Conservation (phyloP, 2,888 invertebrate genomes). For the Cryptocephalus primarius region DNA sequence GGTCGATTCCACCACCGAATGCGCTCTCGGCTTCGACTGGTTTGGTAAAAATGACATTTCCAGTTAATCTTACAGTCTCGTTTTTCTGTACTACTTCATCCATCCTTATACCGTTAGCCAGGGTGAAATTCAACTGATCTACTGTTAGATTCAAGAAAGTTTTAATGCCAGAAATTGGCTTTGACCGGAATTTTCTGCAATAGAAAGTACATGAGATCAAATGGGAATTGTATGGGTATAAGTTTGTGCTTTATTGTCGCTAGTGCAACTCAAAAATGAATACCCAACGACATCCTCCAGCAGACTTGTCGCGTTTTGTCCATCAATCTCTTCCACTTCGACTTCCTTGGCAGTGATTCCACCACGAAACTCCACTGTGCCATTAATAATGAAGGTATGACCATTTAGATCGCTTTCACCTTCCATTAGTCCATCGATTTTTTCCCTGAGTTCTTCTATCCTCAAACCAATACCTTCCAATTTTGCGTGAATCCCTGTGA, state of each 20-base stretch:
- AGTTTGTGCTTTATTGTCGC: too few species aligned
- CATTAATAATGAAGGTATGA: slow-evolving; percentile 26
- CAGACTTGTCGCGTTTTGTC: slow-evolving; percentile 22
- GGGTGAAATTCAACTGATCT: slow-evolving; percentile 22
- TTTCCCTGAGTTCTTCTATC: slow-evolving; percentile 12
- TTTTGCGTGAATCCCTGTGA: too few species aligned
- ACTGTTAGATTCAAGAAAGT: slow-evolving; percentile 24
- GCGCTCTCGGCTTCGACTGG: slow-evolving; percentile 12
- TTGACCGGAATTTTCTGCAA: too few species aligned
- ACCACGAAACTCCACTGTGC: slow-evolving; percentile 6
- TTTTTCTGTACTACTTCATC: slow-evolving; percentile 19
- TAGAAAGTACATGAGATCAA: too few species aligned
- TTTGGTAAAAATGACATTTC: slow-evolving; percentile 23
- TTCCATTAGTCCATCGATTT: slow-evolving; percentile 5
- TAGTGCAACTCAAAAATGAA: too few species aligned
- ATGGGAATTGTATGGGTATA: too few species aligned
- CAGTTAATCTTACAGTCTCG: slow-evolving; percentile 17
- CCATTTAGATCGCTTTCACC: slow-evolving; percentile 6
- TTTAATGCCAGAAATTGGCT: slow-evolving; percentile 17
- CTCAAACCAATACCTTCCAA: slow-evolving; percentile 1
- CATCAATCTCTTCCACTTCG: slow-evolving; percentile 25
- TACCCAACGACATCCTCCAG: slow-evolving; percentile 24
- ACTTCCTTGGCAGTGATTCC: slow-evolving; percentile 23
- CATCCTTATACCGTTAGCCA: slow-evolving; percentile 22
- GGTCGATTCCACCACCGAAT: background rate